Base-by-base conservation (phyloP, 1,140 invertebrate genomes). In the Drosophila murphyi region DNA sequence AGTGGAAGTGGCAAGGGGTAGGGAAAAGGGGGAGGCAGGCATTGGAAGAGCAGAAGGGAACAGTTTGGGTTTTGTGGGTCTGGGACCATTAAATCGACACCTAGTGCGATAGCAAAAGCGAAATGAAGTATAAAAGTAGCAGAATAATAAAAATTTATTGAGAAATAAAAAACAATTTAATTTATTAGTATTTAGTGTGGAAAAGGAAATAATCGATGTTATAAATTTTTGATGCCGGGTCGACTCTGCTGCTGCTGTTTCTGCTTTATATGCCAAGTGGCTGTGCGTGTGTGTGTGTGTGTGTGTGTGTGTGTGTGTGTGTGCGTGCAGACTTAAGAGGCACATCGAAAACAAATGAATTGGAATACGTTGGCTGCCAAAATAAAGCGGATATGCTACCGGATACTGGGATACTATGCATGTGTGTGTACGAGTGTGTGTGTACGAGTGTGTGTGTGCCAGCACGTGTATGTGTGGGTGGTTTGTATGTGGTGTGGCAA, bases 81-180 rank as follows among this genome's bases (percentile, higher is more conserved):
- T 72, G 76, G 69, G 68, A 5, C 78, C 86, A 89, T 89, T 89
- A 89, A 89, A 90, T 89, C 85, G 86, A 89, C 85, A 89, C 86
- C 86, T 89, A 79, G 67, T 54, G 34, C 62, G 64, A 72, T 60
- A 73, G 64, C 54, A 34, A 3, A 39, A 43, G 57, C 59, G 63
- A 85, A 89, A 89, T 79, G 85, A 85, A 78, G 85, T 81, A 85
- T 90, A 90, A 85, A 89, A 89, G 86, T 89, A 89, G 85, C 85
- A 90, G 76, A 85, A 90, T 89, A 89, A 89, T 89, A 89, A 90
- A 89, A 89, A 89, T 89, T 89, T 89, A 89, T 89, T 89, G 85
- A 90, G 86, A 90, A 85, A 89, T 89, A 89, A 89, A 89, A 89
- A 89, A 89, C 85, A 89, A 89, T 89, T 89, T 89, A 89, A 89